Evolutionary conservation across 2,113 vertebrate genomes (phyloP).

Genomic region (Neoarius graeffei): DNA sequence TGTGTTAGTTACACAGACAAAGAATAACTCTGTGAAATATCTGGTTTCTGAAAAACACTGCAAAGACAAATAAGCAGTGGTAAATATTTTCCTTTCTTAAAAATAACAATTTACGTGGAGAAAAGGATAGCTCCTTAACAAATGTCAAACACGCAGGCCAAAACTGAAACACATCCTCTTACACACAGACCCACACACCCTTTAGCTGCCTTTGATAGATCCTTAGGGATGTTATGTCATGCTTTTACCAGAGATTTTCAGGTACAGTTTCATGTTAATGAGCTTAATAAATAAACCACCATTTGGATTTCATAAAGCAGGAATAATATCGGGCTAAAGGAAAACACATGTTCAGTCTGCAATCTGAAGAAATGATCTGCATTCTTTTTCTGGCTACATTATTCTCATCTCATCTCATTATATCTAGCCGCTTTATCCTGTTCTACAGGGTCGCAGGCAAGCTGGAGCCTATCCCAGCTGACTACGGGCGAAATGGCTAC

Average conservation of each 20-base stretch:
- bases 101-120: slow-evolving; percentile 28
- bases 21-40: not conserved
- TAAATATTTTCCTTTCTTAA: slow-evolving; percentile 35
- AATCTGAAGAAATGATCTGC: slow-evolving; percentile 34
- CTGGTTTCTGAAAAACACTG: slow-evolving; percentile 7
- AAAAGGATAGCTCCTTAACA: slow-evolving; percentile 1
- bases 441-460: no score
- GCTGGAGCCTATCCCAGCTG: no score
- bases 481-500: no score
- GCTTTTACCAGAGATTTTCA: slow-evolving; percentile 50
- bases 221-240: not conserved
- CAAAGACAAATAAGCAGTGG: not conserved
- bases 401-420: no score
- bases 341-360: slow-evolving; percentile 26
- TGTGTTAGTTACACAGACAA: not conserved
- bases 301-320: not conserved
- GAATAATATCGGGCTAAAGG: not conserved
- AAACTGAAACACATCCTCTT: not conserved
- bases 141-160: not conserved
- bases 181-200: slow-evolving; percentile 10
- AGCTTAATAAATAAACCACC: slow-evolving; percentile 4
- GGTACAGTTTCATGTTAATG: slow-evolving; percentile 34
- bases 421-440: no score
- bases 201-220: not conserved
- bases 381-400: slow-evolving; percentile 18